Evolutionary conservation across 2,888 invertebrate genomes (phyloP).

Genomic region (Orgyia antiqua): DNA sequence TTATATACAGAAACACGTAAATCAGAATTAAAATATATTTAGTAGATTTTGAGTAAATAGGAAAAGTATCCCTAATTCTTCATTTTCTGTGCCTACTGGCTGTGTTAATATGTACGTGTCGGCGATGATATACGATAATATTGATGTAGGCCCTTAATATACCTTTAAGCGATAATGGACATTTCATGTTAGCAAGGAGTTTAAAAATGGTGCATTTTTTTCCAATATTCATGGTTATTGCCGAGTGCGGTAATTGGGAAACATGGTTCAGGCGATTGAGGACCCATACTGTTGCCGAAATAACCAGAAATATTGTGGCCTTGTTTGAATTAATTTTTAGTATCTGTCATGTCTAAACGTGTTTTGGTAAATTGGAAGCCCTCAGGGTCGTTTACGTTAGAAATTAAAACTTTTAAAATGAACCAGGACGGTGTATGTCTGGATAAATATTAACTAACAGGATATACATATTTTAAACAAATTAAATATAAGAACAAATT

Average conservation of each 20-base stretch:
- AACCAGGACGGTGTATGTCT: too few relatives aligned
- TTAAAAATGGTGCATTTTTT: slow-evolving; percentile 28
- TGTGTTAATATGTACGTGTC: too few relatives aligned
- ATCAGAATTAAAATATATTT: too few relatives aligned
- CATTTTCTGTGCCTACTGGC: too few relatives aligned
- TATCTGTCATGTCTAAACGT: not conserved
- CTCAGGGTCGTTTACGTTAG: not conserved
- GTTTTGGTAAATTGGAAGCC: not conserved
- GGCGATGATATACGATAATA: too few relatives aligned
- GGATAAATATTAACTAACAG: too few relatives aligned
- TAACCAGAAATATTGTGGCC: not conserved
- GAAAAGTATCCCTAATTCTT: too few relatives aligned
- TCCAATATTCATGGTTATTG: slow-evolving; percentile 28
- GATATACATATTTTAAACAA: too few relatives aligned
- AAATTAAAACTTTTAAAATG: slow-evolving; percentile 1
- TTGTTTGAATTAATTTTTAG: not conserved
- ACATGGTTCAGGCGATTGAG: slow-evolving; percentile 31
- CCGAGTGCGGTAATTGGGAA: slow-evolving; percentile 31
- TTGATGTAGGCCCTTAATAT: too few relatives aligned
- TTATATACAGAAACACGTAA: too few relatives aligned
- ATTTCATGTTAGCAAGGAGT: slow-evolving; percentile 33
- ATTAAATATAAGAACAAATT: too few relatives aligned
- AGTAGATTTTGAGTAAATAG: too few relatives aligned
- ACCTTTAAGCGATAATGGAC: slow-evolving; percentile 29
- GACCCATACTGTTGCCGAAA: not conserved